phyloP scores from a whole-genome alignment of 2,113 vertebrate genomes.

The Pseudonaja textilis region DNA sequence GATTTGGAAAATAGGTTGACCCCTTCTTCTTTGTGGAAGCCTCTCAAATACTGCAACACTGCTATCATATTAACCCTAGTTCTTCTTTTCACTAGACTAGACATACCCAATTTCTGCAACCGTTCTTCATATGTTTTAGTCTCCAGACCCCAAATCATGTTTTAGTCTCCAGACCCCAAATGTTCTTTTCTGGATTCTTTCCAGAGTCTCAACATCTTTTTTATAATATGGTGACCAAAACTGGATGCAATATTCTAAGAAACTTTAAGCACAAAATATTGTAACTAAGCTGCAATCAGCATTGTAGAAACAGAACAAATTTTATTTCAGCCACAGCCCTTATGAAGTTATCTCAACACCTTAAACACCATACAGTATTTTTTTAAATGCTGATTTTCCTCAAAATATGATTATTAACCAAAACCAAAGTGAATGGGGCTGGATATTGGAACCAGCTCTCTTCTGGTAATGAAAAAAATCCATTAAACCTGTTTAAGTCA shows the following conservation, averaged over 20 bases:
- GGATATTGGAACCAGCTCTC: neutral
- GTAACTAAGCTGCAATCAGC: neutral
- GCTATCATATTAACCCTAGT: neutral
- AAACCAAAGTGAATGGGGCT: neutral
- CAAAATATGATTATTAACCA: neutral
- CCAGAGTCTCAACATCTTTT: neutral
- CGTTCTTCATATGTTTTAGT: neutral
- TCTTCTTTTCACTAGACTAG: neutral
- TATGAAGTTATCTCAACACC: neutral
- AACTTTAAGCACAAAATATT: neutral
- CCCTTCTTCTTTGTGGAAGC: neutral
- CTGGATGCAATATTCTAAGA: neutral
- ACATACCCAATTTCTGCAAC: neutral
- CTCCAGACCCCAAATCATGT: neutral
- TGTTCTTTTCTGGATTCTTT: neutral
- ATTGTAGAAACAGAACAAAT: neutral
- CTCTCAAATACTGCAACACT: neutral
- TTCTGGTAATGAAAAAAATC: neutral
- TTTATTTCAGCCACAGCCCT: neutral
- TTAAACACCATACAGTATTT: neutral
- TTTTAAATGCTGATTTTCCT: neutral
- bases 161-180: neutral
- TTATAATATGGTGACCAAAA: neutral
- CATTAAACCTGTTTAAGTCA: neutral
- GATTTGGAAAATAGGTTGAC: neutral